phyloP scores from a whole-genome alignment of 1,140 invertebrate species.

The Eriocheir sinensis region DNA sequence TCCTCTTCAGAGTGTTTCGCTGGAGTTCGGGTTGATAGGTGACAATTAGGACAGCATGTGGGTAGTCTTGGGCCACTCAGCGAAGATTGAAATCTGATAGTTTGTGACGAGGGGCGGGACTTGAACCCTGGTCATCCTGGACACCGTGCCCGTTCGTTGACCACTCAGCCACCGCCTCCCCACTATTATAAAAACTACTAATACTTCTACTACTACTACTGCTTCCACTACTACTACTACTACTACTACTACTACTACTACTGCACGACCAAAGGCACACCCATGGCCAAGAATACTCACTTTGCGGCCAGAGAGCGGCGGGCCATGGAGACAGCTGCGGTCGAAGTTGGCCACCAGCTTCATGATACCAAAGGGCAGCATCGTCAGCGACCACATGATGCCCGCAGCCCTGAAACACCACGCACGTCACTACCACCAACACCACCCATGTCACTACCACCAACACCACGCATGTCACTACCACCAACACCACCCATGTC shows the following conservation, averaged over 20 bases:
- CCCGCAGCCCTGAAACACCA: slow-evolving; percentile 39
- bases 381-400: slow-evolving; percentile 59
- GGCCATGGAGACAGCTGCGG: slow-evolving; percentile 64
- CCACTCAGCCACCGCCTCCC: background rate
- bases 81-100: no score
- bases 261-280: no score
- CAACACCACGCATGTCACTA: background rate
- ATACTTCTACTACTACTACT: background rate
- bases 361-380: slow-evolving; percentile 72
- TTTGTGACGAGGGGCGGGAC: no score
- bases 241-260: background rate
- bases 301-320: slow-evolving; percentile 65
- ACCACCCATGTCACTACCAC: background rate
- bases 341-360: slow-evolving; percentile 69
- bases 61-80: no score
- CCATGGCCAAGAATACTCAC: background rate
- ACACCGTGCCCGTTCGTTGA: no score
- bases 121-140: no score
- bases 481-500: background rate
- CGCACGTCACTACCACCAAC: background rate
- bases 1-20: no score
- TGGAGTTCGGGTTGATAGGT: no score
- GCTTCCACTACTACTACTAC: background rate
- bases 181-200: background rate
- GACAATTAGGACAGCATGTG: no score